Conservation (phyloP, 2,888 invertebrate species). For the Phengaris arion region DNA sequence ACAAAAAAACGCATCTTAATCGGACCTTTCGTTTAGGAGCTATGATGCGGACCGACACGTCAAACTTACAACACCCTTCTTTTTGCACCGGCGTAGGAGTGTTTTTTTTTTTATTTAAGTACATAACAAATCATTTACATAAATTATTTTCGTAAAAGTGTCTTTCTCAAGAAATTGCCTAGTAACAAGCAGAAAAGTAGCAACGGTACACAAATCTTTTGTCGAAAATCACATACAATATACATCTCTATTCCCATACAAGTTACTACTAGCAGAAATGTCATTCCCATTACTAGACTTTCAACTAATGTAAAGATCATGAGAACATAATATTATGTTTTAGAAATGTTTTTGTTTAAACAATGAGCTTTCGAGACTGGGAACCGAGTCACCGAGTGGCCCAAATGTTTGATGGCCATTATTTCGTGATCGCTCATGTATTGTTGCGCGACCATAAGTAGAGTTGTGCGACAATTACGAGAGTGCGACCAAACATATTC, state of each 20-base stretch:
- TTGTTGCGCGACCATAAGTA: constrained; percentile 33
- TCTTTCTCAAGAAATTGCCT: neutral
- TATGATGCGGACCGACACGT: too few species aligned
- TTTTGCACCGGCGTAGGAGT: too few species aligned
- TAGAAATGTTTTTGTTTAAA: constrained; percentile 34
- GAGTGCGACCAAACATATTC: neutral
- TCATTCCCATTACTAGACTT: constrained; percentile 13
- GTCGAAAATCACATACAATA: neutral
- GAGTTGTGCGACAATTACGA: constrained; percentile 9
- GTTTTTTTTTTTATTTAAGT: too few species aligned
- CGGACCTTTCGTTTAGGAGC: too few species aligned
- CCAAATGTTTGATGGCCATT: constrained; percentile 43
- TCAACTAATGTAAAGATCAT: constrained; percentile 27
- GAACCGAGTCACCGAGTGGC: constrained; percentile 48
- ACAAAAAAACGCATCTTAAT: too few species aligned
- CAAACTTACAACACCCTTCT: too few species aligned
- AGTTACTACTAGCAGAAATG: constrained; percentile 5
- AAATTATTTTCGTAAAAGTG: neutral
- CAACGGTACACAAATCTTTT: neutral
- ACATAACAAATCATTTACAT: too few species aligned
- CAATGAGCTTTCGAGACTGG: constrained; percentile 42
- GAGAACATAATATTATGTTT: constrained; percentile 20
- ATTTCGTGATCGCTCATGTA: constrained; percentile 44
- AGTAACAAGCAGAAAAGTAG: neutral
- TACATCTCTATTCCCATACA: neutral